Conservation (phyloP, 2,113 vertebrate genomes). For the Butorides virescens region DNA sequence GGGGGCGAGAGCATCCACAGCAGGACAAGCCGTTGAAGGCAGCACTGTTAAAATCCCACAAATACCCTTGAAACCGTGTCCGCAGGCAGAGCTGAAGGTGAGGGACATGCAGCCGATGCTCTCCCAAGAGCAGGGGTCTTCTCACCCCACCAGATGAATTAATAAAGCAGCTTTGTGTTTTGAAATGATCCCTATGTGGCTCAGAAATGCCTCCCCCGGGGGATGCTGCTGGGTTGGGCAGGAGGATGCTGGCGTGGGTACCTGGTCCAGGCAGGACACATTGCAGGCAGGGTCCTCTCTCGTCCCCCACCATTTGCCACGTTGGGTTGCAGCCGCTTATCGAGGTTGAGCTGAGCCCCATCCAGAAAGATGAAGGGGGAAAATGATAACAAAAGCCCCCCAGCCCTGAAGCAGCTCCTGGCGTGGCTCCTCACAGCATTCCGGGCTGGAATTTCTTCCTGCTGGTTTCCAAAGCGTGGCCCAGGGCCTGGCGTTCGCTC, state of each 20-base stretch:
- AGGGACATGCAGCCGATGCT: not conserved
- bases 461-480: not conserved
- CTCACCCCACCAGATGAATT: not conserved
- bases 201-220: not conserved
- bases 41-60: not conserved
- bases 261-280: not conserved
- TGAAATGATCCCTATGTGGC: not conserved
- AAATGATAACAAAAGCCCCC: not conserved
- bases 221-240: not conserved
- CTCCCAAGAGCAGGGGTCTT: not conserved
- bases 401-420: not conserved
- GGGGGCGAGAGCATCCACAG: not conserved
- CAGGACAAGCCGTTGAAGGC: not conserved
- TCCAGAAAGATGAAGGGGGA: not conserved
- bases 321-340: not conserved
- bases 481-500: not conserved
- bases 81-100: not conserved
- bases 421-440: not conserved
- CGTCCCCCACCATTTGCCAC: not conserved
- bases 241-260: not conserved
- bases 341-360: not conserved
- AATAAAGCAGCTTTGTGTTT: not conserved
- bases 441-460: not conserved
- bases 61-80: rapidly evolving
- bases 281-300: not conserved